Conservation (phyloP, 2,113 vertebrate genomes). For the Perognathus longimembris region DNA sequence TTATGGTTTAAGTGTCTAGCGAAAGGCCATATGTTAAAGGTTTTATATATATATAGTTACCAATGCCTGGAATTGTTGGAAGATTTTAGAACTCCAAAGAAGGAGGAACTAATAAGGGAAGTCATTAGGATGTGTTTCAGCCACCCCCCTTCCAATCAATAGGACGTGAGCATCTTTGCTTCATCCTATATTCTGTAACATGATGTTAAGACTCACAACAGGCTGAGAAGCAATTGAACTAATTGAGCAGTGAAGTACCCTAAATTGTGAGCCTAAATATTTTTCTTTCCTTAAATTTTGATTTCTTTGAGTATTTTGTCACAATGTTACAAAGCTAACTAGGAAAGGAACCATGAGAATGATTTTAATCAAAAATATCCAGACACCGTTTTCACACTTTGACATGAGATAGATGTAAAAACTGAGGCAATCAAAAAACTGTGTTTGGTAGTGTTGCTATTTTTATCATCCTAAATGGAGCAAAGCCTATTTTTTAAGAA, state of each 20-base stretch:
- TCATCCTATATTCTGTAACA: neutral
- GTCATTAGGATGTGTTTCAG: neutral
- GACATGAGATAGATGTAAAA: neutral
- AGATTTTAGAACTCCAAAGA: rapidly evolving
- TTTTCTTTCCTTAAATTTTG: neutral
- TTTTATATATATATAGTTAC: neutral
- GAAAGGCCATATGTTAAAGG: neutral
- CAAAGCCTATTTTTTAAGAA: neutral
- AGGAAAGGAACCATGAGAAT: neutral
- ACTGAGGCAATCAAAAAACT: rapidly evolving
- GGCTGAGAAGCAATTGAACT: neutral
- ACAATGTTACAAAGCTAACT: neutral
- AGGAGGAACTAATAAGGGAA: too few species aligned
- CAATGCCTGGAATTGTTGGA: neutral
- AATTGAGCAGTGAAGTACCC: neutral
- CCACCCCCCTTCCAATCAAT: too few species aligned
- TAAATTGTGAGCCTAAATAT: neutral
- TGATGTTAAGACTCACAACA: too few species aligned
- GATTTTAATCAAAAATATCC: neutral
- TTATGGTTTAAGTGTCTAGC: neutral
- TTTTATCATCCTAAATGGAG: neutral
- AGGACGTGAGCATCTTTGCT: neutral
- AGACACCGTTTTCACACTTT: neutral
- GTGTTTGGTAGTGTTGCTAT: neutral
- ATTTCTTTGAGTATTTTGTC: neutral